phyloP scores from a whole-genome alignment of 1,140 invertebrate genomes.

The Galleria mellonella region DNA sequence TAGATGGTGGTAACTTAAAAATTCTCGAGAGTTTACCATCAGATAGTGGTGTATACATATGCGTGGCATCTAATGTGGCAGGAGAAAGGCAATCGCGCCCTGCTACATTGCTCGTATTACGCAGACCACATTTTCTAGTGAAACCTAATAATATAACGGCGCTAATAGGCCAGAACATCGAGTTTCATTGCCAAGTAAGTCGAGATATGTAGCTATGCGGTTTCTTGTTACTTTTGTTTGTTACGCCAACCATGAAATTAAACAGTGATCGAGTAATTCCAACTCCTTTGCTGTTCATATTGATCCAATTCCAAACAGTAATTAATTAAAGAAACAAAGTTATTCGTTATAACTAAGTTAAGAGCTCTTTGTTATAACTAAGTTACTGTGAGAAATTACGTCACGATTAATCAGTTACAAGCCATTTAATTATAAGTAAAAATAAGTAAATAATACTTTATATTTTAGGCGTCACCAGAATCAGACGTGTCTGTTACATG shows the following conservation, averaged over 20 bases:
- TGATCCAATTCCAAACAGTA: too few relatives aligned
- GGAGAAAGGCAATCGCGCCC: slow-evolving; percentile 85
- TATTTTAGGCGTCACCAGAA: slow-evolving; percentile 57
- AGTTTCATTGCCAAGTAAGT: slow-evolving; percentile 72
- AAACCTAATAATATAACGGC: slow-evolving; percentile 71
- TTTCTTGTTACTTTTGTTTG: neutral
- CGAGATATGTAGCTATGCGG: neutral
- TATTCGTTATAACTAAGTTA: too few relatives aligned
- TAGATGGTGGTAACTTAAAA: slow-evolving; percentile 88
- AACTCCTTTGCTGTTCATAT: neutral
- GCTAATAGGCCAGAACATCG: slow-evolving; percentile 67
- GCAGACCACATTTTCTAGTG: slow-evolving; percentile 72
- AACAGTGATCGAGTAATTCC: neutral
- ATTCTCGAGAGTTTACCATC: slow-evolving; percentile 87
- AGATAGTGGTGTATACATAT: slow-evolving; percentile 91
- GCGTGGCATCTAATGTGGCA: slow-evolving; percentile 89
- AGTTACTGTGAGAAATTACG: too few relatives aligned
- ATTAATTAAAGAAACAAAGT: too few relatives aligned
- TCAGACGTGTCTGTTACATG: slow-evolving; percentile 62
- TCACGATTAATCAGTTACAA: too few relatives aligned
- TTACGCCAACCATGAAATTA: neutral
- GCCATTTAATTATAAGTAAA: neutral
- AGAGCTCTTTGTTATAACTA: too few relatives aligned
- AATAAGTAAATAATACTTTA: neutral
- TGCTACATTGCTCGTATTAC: slow-evolving; percentile 85